Evolutionary conservation across 2,888 invertebrate species (phyloP).

Genomic region (Masnerella sp.): DNA sequence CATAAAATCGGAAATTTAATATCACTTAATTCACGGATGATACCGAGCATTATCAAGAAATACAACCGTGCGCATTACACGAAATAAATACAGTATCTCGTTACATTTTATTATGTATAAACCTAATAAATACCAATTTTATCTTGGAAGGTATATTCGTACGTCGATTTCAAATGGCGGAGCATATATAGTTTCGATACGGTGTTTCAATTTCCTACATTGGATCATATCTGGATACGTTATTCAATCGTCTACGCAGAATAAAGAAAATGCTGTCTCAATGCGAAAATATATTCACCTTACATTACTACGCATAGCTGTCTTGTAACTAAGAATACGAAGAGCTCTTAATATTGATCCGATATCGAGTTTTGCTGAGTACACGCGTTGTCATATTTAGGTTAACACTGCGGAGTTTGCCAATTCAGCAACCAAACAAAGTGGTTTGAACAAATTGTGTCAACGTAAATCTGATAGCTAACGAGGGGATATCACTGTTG

Average conservation of each 20-base stretch:
- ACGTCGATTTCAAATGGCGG: conserved; percentile 46
- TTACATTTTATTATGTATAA: conserved; percentile 47
- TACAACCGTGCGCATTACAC: conserved; percentile 32
- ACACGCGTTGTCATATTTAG: conserved; percentile 40
- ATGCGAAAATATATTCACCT: conserved; percentile 45
- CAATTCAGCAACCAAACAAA: conserved; percentile 35
- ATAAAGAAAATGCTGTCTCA: conserved; percentile 54
- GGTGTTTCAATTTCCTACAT: conserved; percentile 54
- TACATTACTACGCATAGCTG: conserved; percentile 34
- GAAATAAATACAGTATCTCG: conserved; percentile 42
- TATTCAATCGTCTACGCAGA: conserved; percentile 49
- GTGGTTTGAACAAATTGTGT: conserved; percentile 35
- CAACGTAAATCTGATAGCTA: conserved; percentile 27
- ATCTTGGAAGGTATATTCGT: conserved; percentile 39
- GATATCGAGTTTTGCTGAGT: conserved; percentile 36
- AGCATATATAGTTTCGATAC: conserved; percentile 22
- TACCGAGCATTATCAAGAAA: conserved; percentile 35
- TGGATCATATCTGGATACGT: conserved; percentile 56
- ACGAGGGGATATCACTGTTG: conserved; percentile 1
- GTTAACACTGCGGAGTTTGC: conserved; percentile 36
- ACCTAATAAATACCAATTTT: conserved; percentile 55
- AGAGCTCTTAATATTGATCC: conserved; percentile 45
- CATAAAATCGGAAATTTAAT: conserved; percentile 19
- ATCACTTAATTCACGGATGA: conserved; percentile 21
- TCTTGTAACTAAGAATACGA: conserved; percentile 36